A percentile compares a stretch with the other conserved stretches of the same genome.
Evolutionary conservation across 2,888 invertebrate genomes (phyloP).

Genomic region (Platycheirus albimanus): DNA sequence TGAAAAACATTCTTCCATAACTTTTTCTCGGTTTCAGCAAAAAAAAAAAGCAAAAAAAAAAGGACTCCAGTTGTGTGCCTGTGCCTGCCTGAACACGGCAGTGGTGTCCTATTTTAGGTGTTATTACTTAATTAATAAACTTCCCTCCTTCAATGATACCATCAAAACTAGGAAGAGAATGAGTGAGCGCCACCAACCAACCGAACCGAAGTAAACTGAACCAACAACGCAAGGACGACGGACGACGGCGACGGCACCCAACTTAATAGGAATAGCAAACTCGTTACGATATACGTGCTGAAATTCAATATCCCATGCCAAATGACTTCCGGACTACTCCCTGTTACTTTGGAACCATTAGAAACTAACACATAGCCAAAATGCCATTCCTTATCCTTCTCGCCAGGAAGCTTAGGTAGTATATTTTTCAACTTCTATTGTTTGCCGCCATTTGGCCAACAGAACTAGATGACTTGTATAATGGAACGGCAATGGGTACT

Average conservation of each 20-base stretch:
- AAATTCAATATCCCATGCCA: slow-evolving; percentile 73
- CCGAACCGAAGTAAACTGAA: no score
- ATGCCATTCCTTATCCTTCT: slow-evolving; percentile 66
- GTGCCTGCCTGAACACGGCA: slow-evolving; percentile 28
- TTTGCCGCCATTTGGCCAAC: slow-evolving; percentile 48
- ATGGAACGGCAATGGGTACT: slow-evolving; percentile 1
- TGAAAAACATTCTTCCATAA: slow-evolving; percentile 67
- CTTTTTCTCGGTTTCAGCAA: slow-evolving; percentile 32
- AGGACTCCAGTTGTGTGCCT: slow-evolving; percentile 28
- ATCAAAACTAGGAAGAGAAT: slow-evolving; percentile 1
- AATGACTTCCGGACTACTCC: slow-evolving; percentile 72
- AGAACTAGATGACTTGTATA: slow-evolving; percentile 15
- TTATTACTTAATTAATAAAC: slow-evolving; percentile 75
- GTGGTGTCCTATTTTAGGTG: slow-evolving; percentile 70
- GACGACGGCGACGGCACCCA: background rate
- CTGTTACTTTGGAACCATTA: slow-evolving; percentile 60
- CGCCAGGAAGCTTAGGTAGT: slow-evolving; percentile 1
- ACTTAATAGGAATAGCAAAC: slow-evolving; percentile 61
- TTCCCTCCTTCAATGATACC: slow-evolving; percentile 55
- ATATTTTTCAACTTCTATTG: slow-evolving; percentile 54
- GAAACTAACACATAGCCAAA: slow-evolving; percentile 48
- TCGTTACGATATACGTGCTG: slow-evolving; percentile 71
- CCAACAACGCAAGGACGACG: no score
- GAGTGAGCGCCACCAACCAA: slow-evolving; percentile 2
- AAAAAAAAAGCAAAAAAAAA: slow-evolving; percentile 15